Percentiles rank a stretch among this genome's conserved stretches.
phyloP scores from a whole-genome alignment of 2,888 invertebrate species.

The Graphium colonna region DNA sequence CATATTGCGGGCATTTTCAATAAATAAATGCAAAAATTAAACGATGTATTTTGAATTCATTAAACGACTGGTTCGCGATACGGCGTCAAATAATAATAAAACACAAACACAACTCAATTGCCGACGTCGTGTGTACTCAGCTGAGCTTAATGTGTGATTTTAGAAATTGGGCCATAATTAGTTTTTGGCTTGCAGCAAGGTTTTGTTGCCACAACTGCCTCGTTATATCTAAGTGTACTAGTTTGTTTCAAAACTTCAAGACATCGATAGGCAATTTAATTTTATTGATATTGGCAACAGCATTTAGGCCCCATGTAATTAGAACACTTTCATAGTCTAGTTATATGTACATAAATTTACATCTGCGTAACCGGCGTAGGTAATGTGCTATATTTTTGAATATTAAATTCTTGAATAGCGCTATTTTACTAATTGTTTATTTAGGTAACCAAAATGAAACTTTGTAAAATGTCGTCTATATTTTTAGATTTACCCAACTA shows the following conservation, averaged over 20 bases:
- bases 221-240: neutral
- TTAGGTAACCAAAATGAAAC: too few species aligned
- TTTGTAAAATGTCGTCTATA: too few species aligned
- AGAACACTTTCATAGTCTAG: neutral
- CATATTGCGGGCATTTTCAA: too few species aligned
- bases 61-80: too few species aligned
- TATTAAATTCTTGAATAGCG: too few species aligned
- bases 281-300: neutral
- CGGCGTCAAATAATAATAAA: too few species aligned
- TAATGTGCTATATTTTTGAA: too few species aligned
- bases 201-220: slow-evolving; percentile 6
- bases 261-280: neutral
- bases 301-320: neutral
- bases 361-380: neutral
- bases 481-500: too few species aligned
- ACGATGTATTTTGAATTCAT: too few species aligned
- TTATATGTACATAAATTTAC: neutral
- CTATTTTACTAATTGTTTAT: too few species aligned
- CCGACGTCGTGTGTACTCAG: neutral
- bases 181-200: neutral
- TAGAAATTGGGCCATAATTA: slow-evolving; percentile 5
- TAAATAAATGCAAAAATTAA: too few species aligned
- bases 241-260: neutral
- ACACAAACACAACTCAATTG: neutral
- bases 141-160: slow-evolving; percentile 8